A percentile compares a stretch with the other conserved stretches of the same genome.
Evolutionary conservation across 2,113 vertebrate genomes (phyloP).

Genomic region (Eulacestoma nigropectus): DNA sequence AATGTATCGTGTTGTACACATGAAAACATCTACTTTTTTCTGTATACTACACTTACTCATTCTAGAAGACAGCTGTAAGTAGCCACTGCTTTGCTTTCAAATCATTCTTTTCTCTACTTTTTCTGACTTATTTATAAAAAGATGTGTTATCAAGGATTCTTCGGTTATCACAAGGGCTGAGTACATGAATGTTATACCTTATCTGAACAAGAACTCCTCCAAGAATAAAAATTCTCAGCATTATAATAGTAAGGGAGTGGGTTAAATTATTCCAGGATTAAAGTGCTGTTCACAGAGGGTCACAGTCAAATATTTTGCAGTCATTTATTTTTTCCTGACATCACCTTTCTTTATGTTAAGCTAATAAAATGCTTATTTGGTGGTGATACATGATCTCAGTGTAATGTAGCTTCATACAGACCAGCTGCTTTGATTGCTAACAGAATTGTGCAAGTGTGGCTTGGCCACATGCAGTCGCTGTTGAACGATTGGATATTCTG

Average conservation of each 20-base stretch:
- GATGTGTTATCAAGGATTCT: neutral
- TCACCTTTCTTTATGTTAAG: neutral
- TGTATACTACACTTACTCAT: neutral
- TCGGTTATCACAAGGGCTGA: neutral
- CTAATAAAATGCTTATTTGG: neutral
- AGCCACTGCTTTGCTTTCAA: neutral
- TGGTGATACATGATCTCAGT: neutral
- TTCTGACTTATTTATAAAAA: neutral
- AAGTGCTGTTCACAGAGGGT: neutral
- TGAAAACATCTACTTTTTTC: neutral
- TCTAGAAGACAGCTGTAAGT: neutral
- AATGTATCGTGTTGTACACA: neutral
- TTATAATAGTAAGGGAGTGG: neutral
- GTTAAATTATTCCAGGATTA: neutral
- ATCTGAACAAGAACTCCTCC: neutral
- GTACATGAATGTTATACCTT: neutral
- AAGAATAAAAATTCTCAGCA: neutral
- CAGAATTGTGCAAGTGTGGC: neutral
- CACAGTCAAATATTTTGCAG: neutral
- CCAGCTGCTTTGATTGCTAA: neutral
- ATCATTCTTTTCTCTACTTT: neutral
- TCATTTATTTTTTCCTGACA: neutral
- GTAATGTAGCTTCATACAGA: neutral
- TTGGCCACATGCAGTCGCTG: fast-evolving
- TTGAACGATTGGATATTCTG: neutral